Percentiles rank a stretch among this genome's conserved stretches.
These are phyloP conservation scores for Sinodicranocentrus sp. DNA, from an alignment of 2,888 invertebrate genomes.

Conservation along the genomic window DNA sequence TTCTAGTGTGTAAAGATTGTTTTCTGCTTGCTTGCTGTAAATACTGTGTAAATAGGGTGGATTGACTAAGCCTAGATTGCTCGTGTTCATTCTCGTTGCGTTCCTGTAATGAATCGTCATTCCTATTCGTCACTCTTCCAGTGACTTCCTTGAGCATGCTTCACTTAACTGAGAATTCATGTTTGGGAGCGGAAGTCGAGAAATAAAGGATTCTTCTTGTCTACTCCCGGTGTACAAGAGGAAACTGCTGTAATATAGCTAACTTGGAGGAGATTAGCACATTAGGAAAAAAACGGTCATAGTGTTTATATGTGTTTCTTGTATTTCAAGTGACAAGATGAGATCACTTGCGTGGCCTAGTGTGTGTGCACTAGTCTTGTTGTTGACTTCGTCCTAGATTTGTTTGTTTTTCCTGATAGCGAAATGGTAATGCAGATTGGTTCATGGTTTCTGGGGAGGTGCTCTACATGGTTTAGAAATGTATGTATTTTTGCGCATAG, in stretches of 20 bases:
- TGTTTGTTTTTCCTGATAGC: conserved; percentile 64
- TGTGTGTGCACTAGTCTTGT: conserved; percentile 1
- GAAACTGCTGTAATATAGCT: too few relatives aligned
- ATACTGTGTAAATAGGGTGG: not conserved
- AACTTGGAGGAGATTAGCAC: too few relatives aligned
- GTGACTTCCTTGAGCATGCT: conserved; percentile 1
- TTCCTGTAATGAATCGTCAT: conserved; percentile 38
- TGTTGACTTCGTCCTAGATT: conserved; percentile 44
- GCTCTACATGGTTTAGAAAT: conserved; percentile 27
- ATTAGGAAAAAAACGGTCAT: too few relatives aligned
- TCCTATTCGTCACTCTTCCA: conserved; percentile 26
- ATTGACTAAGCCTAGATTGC: not conserved
- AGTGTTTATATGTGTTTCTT: too few relatives aligned
- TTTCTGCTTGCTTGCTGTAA: not conserved
- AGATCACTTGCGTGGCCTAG: conserved; percentile 14
- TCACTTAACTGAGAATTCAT: too few relatives aligned
- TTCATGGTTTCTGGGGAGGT: too few relatives aligned
- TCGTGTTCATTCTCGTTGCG: conserved; percentile 21
- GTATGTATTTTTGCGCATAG: not conserved
- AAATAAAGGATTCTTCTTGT: too few relatives aligned
- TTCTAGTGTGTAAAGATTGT: too few relatives aligned
- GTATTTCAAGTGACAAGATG: not conserved
- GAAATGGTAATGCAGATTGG: conserved; percentile 44
- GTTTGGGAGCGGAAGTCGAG: too few relatives aligned
- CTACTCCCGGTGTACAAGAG: too few relatives aligned